A percentile compares a stretch with the other conserved stretches of the same genome.
These are phyloP conservation scores for Cordylochernes scorpioides DNA, from an alignment of 2,888 invertebrate species.

Conservation along the genomic window DNA sequence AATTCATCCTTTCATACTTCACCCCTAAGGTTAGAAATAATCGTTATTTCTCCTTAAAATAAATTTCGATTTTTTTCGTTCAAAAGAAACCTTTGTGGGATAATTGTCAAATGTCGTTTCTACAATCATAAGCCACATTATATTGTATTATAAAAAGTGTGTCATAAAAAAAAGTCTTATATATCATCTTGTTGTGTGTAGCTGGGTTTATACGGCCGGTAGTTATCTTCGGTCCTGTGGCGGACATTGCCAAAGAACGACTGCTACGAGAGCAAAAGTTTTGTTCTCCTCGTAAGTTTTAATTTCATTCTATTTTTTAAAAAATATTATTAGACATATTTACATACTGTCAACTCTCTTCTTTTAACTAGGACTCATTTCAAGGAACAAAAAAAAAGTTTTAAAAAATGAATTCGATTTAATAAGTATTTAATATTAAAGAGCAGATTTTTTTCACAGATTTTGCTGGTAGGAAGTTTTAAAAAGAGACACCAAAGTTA, in stretches of 20 bases:
- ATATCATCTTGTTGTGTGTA: conserved; percentile 1
- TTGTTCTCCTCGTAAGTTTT: conserved; percentile 42
- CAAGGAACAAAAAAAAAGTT: background rate
- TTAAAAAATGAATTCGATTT: background rate
- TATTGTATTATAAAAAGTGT: background rate
- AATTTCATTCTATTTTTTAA: background rate
- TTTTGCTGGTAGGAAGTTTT: too few species aligned
- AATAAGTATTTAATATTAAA: background rate
- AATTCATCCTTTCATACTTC: too few species aligned
- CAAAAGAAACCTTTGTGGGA: too few species aligned
- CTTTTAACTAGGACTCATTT: background rate
- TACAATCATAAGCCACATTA: background rate
- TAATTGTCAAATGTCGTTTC: too few species aligned
- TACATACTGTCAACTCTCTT: background rate
- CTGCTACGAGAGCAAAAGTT: conserved; percentile 64
- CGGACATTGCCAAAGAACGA: conserved; percentile 71
- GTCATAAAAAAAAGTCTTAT: background rate
- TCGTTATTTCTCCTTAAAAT: too few species aligned
- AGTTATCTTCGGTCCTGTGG: conserved; percentile 76
- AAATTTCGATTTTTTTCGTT: too few species aligned
- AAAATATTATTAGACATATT: background rate
- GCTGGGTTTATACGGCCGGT: conserved; percentile 77
- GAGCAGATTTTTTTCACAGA: background rate
- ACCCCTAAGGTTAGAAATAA: too few species aligned
- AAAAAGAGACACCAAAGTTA: too few species aligned